Percentiles rank a stretch among this genome's conserved stretches.
phyloP scores from a whole-genome alignment of 2,113 vertebrate species.

The Salvelinus sp. region DNA sequence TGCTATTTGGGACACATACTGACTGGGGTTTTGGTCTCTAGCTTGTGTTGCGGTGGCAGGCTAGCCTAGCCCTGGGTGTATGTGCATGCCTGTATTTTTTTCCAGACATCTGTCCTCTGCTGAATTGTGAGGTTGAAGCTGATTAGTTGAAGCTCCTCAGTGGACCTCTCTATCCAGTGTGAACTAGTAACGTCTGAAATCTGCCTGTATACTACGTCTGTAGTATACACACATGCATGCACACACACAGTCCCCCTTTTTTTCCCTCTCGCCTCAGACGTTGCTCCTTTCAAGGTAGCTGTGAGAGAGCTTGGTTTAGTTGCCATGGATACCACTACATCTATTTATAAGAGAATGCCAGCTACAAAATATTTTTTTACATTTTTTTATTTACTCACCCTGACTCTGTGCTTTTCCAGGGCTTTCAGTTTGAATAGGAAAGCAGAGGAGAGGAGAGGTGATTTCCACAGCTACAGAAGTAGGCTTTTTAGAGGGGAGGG shows the following conservation, averaged over 20 bases:
- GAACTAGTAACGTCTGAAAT: conserved; percentile 28
- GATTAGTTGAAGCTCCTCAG: not conserved
- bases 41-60: not conserved
- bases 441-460: not conserved
- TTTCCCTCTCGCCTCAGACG: conserved; percentile 15
- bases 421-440: conserved; percentile 3
- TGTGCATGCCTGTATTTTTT: not conserved
- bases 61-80: not conserved
- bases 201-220: not conserved
- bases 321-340: conserved; percentile 30
- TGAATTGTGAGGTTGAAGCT: not conserved
- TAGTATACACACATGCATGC: too few species aligned
- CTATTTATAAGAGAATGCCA: conserved; percentile 19
- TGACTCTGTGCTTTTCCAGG: conserved; percentile 11
- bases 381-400: not conserved
- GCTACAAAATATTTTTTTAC: not conserved
- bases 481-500: not conserved
- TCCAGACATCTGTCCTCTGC: not conserved
- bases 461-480: not conserved
- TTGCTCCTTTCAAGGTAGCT: conserved; percentile 7
- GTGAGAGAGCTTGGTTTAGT: conserved; percentile 8
- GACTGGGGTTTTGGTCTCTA: not conserved
- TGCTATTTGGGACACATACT: not conserved
- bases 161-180: conserved; percentile 40
- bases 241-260: not conserved